Evolutionary conservation across 2,888 invertebrate genomes (phyloP).

Genomic region (Sinotaia quadrata): DNA sequence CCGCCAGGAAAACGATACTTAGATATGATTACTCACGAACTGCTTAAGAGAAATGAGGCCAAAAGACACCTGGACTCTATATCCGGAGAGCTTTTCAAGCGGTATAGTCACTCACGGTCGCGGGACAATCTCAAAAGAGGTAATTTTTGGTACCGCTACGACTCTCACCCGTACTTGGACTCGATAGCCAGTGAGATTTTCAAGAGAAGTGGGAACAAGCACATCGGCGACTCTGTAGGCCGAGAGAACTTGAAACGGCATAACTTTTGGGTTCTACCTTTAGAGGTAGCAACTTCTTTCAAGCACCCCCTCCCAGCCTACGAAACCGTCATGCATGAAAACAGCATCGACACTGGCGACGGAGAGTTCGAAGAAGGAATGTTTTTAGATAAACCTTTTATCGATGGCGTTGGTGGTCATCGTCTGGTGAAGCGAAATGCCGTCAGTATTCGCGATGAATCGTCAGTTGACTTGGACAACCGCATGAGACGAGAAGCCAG

Average conservation of each 20-base stretch:
- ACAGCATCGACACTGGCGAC: not conserved
- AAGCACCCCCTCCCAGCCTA: not conserved
- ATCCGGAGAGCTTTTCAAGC: not conserved
- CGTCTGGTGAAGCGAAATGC: not conserved
- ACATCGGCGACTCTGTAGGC: not conserved
- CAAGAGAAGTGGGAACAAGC: constrained; percentile 4
- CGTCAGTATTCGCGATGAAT: not conserved
- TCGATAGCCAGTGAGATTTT: constrained; percentile 21
- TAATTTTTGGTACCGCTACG: not conserved
- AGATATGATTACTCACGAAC: not conserved
- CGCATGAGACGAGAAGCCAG: no score
- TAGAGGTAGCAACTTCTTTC: no score
- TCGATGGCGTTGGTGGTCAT: constrained; percentile 4
- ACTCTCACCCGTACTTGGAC: constrained; percentile 2
- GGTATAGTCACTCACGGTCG: not conserved
- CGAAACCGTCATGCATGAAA: not conserved
- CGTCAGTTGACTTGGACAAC: not conserved
- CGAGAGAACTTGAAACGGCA: not conserved
- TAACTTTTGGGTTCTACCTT: not conserved
- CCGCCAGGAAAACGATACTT: not conserved
- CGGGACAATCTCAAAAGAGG: constrained; percentile 7
- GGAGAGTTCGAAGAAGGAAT: no score
- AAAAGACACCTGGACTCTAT: not conserved
- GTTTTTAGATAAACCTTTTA: not conserved
- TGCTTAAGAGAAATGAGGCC: constrained; percentile 2